Evolutionary conservation across 2,797 vertebrate genomes (phyloP), one percentile per base, ranked within the genome.

Genomic region (Pipistrellus kuhlii): DNA sequence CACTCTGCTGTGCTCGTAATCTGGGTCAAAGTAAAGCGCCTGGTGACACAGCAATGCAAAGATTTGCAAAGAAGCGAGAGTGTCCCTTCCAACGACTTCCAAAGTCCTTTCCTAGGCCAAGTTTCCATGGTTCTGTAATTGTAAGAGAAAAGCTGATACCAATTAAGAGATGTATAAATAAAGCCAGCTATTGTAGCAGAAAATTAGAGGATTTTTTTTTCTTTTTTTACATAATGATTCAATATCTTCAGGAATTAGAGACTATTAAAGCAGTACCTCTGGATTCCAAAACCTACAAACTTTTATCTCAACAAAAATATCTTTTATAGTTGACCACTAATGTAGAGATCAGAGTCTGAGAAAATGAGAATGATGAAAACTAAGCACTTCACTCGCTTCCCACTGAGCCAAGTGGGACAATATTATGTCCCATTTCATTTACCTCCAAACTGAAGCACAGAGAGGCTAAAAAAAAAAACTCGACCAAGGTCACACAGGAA

Each of bases 101-200:
- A 96, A 94, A 72, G 84, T 90, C 88, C 72, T 35, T 89, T 80
- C 71, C 41, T 41, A 83, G 66, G 97, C 96, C 96, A 96, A 96
- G 94, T 97, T 97, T 97, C 96, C 93, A 94, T 55, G 88, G 88
- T 81, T 96, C 91, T 91, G 30, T 93, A 94, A 97, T 94, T 96
- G 93, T 78, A 75, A 91, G 76, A 96, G 94, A 95, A 95, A 96
- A 97, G 95, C 96, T 97, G 96, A 97, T 96, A 94, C 90, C 88
- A 97, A 97, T 96, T 95, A 96, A 94, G 82, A 95, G 73, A 96
- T 81, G n/a, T 86, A 96, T 97, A 97, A 95, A 94, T 94, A 97
- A 97, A 96, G 88, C 95, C 95, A 97, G 90, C 93, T 95, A 97
- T 95, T 96, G 75, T 96, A 93, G 95, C 94, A 97, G 91, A 97